Evolutionary conservation across 1,140 invertebrate species (phyloP).

Genomic region (Lamellibrachia luymesi): DNA sequence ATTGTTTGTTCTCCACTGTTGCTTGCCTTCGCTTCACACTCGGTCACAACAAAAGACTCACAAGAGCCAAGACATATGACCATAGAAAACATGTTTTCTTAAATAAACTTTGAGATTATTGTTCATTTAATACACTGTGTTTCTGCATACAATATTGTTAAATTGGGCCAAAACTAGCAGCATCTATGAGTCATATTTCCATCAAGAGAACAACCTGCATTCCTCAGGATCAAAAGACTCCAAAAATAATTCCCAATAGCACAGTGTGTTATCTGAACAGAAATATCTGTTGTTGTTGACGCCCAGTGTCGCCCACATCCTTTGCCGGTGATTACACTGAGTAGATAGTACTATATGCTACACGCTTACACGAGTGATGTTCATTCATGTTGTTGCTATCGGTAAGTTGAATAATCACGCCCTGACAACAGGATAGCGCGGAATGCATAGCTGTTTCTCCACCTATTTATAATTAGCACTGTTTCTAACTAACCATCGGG

Average conservation of each 20-base stretch:
- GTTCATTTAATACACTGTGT: not conserved
- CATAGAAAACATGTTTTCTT: no score
- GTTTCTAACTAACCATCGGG: not conserved
- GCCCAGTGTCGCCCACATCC: not conserved
- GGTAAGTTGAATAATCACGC: not conserved
- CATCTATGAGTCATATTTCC: not conserved
- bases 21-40: no score
- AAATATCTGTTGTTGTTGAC: not conserved
- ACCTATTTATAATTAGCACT: not conserved
- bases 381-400: not conserved
- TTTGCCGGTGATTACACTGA: not conserved
- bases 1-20: no score
- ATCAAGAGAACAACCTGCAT: not conserved
- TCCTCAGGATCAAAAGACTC: not conserved
- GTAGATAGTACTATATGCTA: not conserved
- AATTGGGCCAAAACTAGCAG: not conserved
- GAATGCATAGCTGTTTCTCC: not conserved
- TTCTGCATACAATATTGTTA: not conserved
- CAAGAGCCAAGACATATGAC: no score
- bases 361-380: not conserved
- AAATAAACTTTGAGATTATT: not conserved
- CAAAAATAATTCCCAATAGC: not conserved
- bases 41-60: no score
- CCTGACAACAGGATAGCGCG: not conserved
- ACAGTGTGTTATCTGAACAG: not conserved